Percentiles rank a stretch among this genome's conserved stretches.
Conservation (phyloP, 2,888 invertebrate species). For the Agonopterix alstromeriana region DNA sequence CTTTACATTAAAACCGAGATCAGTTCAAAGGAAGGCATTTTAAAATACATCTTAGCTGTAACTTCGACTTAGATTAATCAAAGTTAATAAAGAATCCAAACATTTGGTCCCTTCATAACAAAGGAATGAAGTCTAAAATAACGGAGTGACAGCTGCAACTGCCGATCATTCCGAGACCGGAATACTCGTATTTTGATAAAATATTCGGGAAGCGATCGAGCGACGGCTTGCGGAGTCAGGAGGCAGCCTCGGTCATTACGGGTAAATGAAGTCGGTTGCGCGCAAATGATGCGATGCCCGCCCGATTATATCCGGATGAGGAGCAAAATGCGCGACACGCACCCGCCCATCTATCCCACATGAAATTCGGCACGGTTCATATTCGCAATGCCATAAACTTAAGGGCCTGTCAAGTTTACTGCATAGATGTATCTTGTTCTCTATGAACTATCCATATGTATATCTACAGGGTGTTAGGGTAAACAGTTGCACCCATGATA, state of each 20-base stretch:
- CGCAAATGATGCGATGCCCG: slow-evolving; percentile 39
- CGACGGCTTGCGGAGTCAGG: slow-evolving; percentile 11
- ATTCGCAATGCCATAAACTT: slow-evolving; percentile 15
- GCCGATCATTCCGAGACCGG: slow-evolving; percentile 14
- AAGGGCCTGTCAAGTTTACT: not conserved
- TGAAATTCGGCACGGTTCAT: slow-evolving; percentile 24
- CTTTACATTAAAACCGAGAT: too few relatives aligned
- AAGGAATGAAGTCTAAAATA: not conserved
- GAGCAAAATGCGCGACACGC: slow-evolving; percentile 22
- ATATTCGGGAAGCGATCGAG: slow-evolving; percentile 33
- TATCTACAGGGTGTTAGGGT: too few relatives aligned
- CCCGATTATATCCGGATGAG: slow-evolving; percentile 22
- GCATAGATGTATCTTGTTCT: not conserved
- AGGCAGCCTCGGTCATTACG: slow-evolving; percentile 34
- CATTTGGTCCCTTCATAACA: too few relatives aligned
- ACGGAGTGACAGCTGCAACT: slow-evolving; percentile 14
- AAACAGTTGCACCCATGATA: too few relatives aligned
- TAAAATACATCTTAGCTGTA: too few relatives aligned
- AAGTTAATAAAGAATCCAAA: too few relatives aligned
- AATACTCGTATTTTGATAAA: slow-evolving; percentile 27
- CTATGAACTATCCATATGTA: not conserved
- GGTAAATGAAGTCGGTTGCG: slow-evolving; percentile 40
- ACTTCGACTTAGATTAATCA: too few relatives aligned
- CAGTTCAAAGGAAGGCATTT: too few relatives aligned
- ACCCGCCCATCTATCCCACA: slow-evolving; percentile 18